phyloP scores from a whole-genome alignment of 2,888 invertebrate genomes.

The Zootermopsis nevadensis region DNA sequence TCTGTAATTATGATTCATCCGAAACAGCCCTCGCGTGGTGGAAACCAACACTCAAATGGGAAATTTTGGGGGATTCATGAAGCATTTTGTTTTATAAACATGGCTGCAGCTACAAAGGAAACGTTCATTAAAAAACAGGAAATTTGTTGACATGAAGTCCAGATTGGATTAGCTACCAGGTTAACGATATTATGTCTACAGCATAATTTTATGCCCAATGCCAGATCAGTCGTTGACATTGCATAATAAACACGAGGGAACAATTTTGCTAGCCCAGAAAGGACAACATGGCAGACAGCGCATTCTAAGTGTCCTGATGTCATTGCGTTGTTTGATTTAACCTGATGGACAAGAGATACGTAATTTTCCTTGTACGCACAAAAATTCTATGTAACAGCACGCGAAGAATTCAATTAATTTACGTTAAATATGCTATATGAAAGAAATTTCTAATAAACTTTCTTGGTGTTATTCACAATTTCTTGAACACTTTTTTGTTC shows the following conservation, averaged over 20 bases:
- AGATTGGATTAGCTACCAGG: background rate
- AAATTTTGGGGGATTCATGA: background rate
- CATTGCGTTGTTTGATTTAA: background rate
- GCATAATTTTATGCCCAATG: too few species aligned
- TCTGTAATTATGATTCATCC: background rate
- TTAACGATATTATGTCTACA: background rate
- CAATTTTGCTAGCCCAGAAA: background rate
- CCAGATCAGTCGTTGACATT: too few species aligned
- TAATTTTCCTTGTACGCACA: too few species aligned
- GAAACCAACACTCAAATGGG: background rate
- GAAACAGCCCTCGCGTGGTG: background rate
- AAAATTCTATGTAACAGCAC: too few species aligned
- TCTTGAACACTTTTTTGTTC: too few species aligned
- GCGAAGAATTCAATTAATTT: too few species aligned
- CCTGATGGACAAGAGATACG: background rate
- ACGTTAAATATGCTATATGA: too few species aligned
- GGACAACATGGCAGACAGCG: background rate
- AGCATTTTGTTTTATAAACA: background rate
- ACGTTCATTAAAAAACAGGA: background rate
- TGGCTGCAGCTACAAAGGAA: conserved; percentile 1
- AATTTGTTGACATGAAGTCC: background rate
- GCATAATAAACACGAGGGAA: background rate
- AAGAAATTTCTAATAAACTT: too few species aligned
- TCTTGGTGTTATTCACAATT: too few species aligned
- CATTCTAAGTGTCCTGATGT: background rate